These are phyloP conservation scores for Phyllotis vaccarum DNA, from an alignment of 2,797 vertebrate genomes.

Conservation along the genomic window DNA sequence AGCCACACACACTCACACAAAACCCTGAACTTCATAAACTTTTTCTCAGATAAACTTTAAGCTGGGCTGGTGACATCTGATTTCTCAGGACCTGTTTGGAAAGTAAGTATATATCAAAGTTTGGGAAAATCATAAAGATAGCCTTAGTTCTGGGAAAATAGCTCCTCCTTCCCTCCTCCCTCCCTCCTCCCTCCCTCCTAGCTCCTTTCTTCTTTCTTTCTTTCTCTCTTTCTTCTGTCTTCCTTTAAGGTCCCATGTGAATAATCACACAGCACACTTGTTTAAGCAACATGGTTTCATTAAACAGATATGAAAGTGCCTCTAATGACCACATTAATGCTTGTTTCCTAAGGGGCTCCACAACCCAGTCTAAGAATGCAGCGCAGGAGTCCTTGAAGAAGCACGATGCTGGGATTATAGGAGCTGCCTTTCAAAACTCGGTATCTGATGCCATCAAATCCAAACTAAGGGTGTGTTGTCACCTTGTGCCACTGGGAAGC, in stretches of 20 bases:
- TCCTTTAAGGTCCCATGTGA: conserved; percentile 58
- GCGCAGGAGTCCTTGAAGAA: conserved; percentile 25
- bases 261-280: conserved; percentile 63
- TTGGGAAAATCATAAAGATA: conserved; percentile 57
- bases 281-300: conserved; percentile 65
- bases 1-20: neutral
- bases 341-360: conserved; percentile 50
- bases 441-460: neutral
- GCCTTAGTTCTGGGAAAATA: conserved; percentile 68
- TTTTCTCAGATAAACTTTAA: conserved; percentile 51
- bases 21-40: neutral
- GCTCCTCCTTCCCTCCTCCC: no score
- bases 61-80: neutral
- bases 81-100: conserved; percentile 48
- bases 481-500: neutral
- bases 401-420: neutral
- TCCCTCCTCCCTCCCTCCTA: no score
- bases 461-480: neutral
- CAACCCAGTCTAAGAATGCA: conserved; percentile 54
- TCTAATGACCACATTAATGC: conserved; percentile 62
- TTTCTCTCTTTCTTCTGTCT: no score
- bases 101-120: conserved; percentile 50
- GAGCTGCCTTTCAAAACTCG: conserved; percentile 14
- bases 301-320: conserved; percentile 72
- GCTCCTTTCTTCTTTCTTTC: no score